Base-by-base conservation (phyloP, 1,140 invertebrate genomes). In the Drosophila nigromelanica region DNA sequence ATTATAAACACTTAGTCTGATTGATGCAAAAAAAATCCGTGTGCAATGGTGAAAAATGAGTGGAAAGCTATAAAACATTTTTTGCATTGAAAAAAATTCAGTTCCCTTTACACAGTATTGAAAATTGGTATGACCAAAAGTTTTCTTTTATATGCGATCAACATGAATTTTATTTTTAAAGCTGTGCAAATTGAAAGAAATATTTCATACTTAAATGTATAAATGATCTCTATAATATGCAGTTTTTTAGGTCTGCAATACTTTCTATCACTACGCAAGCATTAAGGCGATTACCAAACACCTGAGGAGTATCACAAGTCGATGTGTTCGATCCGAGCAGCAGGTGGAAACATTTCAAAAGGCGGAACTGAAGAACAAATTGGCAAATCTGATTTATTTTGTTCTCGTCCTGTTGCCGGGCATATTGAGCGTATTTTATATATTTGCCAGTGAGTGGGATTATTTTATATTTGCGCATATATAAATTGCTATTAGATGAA, bases 371-470 rank as follows among this genome's bases (percentile, higher is more conserved):
- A 40, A 76, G 14, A 76, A 73, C 50, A 90, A 89, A 43, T 1
- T 82, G 11, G 71, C 72, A 1, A 64, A 77, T 8, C 63, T 83
- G 1, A 56, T 83, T 18, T 90, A 86, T 39, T 79, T 77, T 5
- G 21, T 48, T 10, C 50, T 83, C n/a, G 85, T 89, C 6, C 48
- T 76, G 4, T 24, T 56, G 2, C 74, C 81, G 0, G 76, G 69
- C 1, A 15, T 50, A 3, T 30, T 86, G 50, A 79, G 64, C 24
- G 37, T 89, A 10, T 54, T 75, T 11, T 69, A 71, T 51, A n/a
- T 90, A 21, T 52, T 82, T 7, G 27, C 63, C 1, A 55, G 87
- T 89, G 48, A 82, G 71, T 42, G 12, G 18, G 2, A 1, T 18
- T 18, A 2, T 33, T 6, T 33, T 7, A 2, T 1, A 3, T 2